Evolutionary conservation across 2,888 invertebrate genomes (phyloP), one percentile per base, ranked within the genome.

Genomic region (Deroplatys truncata): DNA sequence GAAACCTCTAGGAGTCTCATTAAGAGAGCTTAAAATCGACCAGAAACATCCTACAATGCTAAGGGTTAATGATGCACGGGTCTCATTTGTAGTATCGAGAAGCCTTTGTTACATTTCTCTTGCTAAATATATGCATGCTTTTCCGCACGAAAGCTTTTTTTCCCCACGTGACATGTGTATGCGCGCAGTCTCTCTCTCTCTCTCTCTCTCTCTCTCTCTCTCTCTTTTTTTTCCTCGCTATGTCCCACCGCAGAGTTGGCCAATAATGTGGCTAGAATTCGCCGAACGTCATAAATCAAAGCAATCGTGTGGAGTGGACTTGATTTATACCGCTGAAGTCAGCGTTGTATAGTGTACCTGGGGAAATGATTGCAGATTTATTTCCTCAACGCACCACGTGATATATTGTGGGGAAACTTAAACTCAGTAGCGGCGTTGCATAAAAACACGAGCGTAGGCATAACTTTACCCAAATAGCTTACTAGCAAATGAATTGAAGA

Each of bases 351-450:
- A 87, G 87, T 83, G 20, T 87, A 49, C 85, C 85, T 85, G 87
- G 87, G 28, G 87, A 87, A 87, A 87, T 87, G 87, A 87, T 87
- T 87, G 87, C 87, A 83, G 87, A 87, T 87, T 87, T 87, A 87
- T 87, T 87, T 87, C 87, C 87, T 87, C 87, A 87, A 16, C 87
- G 83, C 83, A 83, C 56, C 56, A 72, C 35, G 29, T 87, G 87
- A 87, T 87, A 87, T 87, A 87, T 87, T 87, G 87, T 83, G 13
- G 20, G 20, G 56, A 72, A 72, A 72, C 56, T 72, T 72, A 72
- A 72, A 72, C 56, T 72, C 56, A 56, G 56, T 56, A 16, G 56
- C 16, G 15, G 56, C 56, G 56, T 72, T 72, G 25, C 25, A 72
- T 72, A 72, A 72, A 72, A 72, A 72, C 56, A 20, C 56, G 20